Evolutionary conservation across 2,888 invertebrate genomes (phyloP), one percentile per base, ranked within the genome.

Genomic region (Eugnorisma glareosa): DNA sequence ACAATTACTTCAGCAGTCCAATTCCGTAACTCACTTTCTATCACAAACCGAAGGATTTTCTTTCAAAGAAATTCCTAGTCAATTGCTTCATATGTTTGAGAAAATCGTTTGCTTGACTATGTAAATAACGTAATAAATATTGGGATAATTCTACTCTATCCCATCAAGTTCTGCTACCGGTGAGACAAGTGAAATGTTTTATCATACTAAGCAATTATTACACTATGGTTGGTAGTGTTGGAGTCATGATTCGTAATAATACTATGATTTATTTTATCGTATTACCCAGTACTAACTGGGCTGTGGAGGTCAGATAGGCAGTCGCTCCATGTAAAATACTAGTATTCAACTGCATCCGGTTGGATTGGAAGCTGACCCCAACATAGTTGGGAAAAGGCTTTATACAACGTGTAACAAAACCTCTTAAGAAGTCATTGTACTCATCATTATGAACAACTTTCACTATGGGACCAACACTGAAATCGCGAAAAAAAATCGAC

Each of bases 1-100:
- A 75, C 68, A 59, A 76, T 76, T 77, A 82, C 72, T 61, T 67
- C 43, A 71, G 37, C 40, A 40, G 40, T 64, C 40, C 18, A 3
- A 64, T 18, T 64, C 13, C n/a, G 64, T 40, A n/a, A 40, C 64
- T 10, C 59, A 59, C 8, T 35, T 59, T 59, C 59, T 59, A 59
- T 59, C 31, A 59, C 31, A 59, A 59, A 51, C 51, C 11, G 24
- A n/a, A 51, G 5, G 8, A 18, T 8, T 8, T 59, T 59, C 59
- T 59, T 40, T 40, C 10, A 64, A 64, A 18, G 40, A 40, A 40
- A 64, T 40, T 40, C 40, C n/a, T 64, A n/a, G 40, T 64, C 37
- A 11, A 63, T 37, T n/a, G 37, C 24, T 31, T 31, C 18, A 21
- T 24, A 15, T 40, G n/a, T 37, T 63, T 63, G n/a, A 37, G 7